A percentile compares a stretch with the other conserved stretches of the same genome.
phyloP scores from a whole-genome alignment of 2,113 vertebrate genomes.

The Myrmecobius fasciatus region DNA sequence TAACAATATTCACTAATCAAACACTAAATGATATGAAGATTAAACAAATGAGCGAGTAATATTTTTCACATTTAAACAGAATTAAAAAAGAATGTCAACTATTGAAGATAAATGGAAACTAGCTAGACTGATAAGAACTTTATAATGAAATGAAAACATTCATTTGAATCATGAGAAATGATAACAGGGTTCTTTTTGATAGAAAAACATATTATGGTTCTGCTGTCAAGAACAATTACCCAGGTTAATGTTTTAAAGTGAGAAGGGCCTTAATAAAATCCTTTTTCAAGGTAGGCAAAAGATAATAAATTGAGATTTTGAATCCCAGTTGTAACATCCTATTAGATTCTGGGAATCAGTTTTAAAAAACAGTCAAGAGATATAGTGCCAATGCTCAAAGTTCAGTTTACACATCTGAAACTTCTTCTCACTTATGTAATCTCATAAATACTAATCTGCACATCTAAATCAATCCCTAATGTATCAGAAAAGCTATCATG shows the following conservation, averaged over 20 bases:
- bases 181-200: neutral
- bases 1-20: neutral
- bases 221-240: neutral
- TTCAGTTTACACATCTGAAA: neutral
- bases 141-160: neutral
- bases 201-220: neutral
- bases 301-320: neutral
- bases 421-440: neutral
- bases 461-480: neutral
- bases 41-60: neutral
- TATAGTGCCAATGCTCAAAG: neutral
- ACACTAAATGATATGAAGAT: neutral
- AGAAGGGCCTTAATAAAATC: neutral
- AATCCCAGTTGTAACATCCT: neutral
- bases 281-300: neutral
- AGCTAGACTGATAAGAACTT: neutral
- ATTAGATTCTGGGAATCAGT: neutral
- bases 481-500: neutral
- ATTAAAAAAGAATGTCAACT: neutral
- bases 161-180: neutral
- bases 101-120: neutral
- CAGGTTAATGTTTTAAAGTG: neutral
- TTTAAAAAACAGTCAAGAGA: neutral
- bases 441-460: neutral
- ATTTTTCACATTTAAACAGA: conserved; percentile 1